These are phyloP conservation scores for Phanerotoma sp. DNA, from an alignment of 2,888 invertebrate genomes.

Conservation along the genomic window DNA sequence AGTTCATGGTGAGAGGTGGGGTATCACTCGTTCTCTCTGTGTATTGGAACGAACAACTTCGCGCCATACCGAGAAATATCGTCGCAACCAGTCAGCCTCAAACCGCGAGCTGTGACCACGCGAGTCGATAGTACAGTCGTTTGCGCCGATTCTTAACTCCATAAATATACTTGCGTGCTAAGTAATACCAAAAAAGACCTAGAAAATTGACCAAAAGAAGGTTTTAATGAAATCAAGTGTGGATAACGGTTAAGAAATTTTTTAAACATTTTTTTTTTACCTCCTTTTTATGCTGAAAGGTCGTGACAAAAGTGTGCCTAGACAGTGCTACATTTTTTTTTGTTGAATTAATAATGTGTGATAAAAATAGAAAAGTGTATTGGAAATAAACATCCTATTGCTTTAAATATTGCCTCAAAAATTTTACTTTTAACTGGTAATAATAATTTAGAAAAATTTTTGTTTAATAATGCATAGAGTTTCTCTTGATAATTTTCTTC, in stretches of 20 bases:
- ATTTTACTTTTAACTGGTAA: too few species aligned
- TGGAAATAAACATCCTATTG: too few species aligned
- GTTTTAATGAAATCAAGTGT: not conserved
- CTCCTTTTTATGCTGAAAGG: too few species aligned
- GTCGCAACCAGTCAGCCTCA: slow-evolving; percentile 51
- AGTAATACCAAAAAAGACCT: not conserved
- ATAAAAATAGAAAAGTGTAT: too few species aligned
- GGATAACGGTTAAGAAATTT: not conserved
- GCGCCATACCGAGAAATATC: slow-evolving; percentile 42
- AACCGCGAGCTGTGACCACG: slow-evolving; percentile 44
- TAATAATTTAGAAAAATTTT: too few species aligned
- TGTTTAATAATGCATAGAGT: too few species aligned
- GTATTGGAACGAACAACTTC: slow-evolving; percentile 35
- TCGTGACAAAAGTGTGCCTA: too few species aligned
- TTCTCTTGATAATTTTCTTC: too few species aligned
- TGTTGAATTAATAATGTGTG: too few species aligned
- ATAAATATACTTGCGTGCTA: slow-evolving; percentile 12
- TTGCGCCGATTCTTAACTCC: slow-evolving; percentile 14
- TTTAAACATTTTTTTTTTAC: too few species aligned
- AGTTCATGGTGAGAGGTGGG: slow-evolving; percentile 13
- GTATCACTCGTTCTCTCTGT: slow-evolving; percentile 5
- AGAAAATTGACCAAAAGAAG: not conserved
- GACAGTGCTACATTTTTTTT: too few species aligned
- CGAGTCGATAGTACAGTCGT: slow-evolving; percentile 11
- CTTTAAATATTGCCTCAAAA: too few species aligned